Conservation (phyloP, 2,888 invertebrate genomes). For the Pilophorus perplexus region DNA sequence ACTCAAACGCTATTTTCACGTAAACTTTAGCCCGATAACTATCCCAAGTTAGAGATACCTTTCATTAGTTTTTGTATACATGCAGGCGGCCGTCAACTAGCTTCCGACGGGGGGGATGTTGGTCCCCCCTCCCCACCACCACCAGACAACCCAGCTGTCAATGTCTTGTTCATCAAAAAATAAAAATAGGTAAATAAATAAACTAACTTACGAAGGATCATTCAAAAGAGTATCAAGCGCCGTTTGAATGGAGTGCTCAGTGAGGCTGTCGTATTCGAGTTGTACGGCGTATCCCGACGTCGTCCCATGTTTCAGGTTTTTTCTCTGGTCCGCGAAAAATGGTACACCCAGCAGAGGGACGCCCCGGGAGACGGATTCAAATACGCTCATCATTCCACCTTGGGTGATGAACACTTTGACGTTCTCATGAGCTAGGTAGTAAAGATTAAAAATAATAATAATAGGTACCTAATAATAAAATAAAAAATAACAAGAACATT, state of each 20-base stretch:
- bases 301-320: constrained; percentile 53
- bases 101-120: too few species aligned
- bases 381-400: constrained; percentile 47
- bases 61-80: too few species aligned
- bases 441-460: not conserved
- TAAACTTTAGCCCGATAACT: too few species aligned
- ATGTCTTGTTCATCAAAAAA: too few species aligned
- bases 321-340: constrained; percentile 50
- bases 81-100: too few species aligned
- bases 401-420: constrained; percentile 48
- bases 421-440: constrained; percentile 49
- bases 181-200: too few species aligned
- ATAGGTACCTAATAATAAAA: not conserved
- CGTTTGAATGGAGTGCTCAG: constrained; percentile 49
- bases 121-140: too few species aligned
- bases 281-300: constrained; percentile 53
- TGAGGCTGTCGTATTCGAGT: constrained; percentile 52
- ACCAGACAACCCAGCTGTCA: too few species aligned
- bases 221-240: too few species aligned
- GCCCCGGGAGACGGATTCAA: constrained; percentile 47
- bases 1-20: too few species aligned
- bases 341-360: constrained; percentile 49
- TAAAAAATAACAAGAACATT: not conserved
- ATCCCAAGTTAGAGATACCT: too few species aligned
- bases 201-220: not conserved